Conservation (phyloP, 2,113 vertebrate species). For the Geococcyx californianus region DNA sequence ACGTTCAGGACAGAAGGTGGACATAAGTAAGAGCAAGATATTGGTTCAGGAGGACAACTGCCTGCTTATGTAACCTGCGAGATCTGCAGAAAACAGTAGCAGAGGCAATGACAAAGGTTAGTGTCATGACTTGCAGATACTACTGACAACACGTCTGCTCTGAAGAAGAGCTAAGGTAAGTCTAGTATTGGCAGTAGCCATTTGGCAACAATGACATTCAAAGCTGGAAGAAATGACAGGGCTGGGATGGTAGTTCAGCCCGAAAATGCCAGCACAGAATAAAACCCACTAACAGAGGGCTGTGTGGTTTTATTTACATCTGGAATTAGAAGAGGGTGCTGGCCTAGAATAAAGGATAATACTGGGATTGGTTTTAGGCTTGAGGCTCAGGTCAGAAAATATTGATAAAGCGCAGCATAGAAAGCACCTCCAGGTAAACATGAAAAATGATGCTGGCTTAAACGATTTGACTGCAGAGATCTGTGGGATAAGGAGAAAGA, state of each 20-base stretch:
- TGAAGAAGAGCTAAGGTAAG: neutral
- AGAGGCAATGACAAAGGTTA: neutral
- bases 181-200: fast-evolving
- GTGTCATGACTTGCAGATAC: neutral
- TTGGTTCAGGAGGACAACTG: neutral
- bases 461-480: neutral
- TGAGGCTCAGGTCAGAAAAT: neutral
- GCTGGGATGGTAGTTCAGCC: neutral
- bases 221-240: neutral
- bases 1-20: neutral
- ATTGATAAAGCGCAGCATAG: neutral
- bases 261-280: neutral
- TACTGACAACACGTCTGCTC: neutral
- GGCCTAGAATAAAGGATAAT: neutral
- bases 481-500: neutral
- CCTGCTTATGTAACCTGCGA: neutral
- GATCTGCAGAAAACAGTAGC: neutral
- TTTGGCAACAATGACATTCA: fast-evolving
- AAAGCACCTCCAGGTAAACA: neutral
- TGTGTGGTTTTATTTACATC: neutral
- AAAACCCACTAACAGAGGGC: neutral
- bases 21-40: neutral
- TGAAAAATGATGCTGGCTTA: neutral
- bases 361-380: neutral
- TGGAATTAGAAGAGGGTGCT: neutral